Evolutionary conservation across 2,113 vertebrate genomes (phyloP).

Genomic region (Phoenicopterus ruber): DNA sequence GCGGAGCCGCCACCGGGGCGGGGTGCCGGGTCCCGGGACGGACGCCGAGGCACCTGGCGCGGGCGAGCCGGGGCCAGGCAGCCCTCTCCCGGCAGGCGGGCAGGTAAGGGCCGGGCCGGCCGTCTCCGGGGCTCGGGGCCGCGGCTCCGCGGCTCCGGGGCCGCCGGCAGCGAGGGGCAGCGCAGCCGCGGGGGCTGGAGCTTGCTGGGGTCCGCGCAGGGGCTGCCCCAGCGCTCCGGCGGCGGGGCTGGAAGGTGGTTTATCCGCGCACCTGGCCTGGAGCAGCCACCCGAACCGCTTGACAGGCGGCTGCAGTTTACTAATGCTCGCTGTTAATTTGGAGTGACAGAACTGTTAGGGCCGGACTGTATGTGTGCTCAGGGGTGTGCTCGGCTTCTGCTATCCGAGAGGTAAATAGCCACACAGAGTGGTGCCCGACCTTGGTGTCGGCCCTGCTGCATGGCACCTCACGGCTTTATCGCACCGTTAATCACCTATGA

Average conservation of each 20-base stretch:
- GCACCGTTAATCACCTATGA: accelerated
- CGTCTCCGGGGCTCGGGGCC: too few species aligned
- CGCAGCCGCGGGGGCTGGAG: neutral
- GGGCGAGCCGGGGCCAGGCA: too few species aligned
- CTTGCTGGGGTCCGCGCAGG: neutral
- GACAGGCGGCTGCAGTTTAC: neutral
- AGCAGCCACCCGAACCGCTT: neutral
- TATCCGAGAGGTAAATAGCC: too few species aligned
- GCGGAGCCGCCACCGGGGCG: neutral
- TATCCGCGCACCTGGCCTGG: neutral
- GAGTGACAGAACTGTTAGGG: accelerated
- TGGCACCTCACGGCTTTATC: neutral
- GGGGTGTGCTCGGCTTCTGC: neutral
- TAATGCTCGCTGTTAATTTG: accelerated
- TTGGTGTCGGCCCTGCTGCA: neutral
- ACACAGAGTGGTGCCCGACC: neutral
- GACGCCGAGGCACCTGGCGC: neutral
- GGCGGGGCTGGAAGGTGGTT: neutral
- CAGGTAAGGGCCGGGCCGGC: neutral
- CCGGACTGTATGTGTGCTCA: accelerated
- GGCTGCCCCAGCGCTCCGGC: neutral
- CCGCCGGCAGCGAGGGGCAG: neutral
- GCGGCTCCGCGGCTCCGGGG: neutral
- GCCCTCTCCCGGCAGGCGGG: neutral
- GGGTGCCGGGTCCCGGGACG: neutral